Base-by-base conservation (phyloP, 1,140 invertebrate species). In the Bathynomus jamesi region DNA sequence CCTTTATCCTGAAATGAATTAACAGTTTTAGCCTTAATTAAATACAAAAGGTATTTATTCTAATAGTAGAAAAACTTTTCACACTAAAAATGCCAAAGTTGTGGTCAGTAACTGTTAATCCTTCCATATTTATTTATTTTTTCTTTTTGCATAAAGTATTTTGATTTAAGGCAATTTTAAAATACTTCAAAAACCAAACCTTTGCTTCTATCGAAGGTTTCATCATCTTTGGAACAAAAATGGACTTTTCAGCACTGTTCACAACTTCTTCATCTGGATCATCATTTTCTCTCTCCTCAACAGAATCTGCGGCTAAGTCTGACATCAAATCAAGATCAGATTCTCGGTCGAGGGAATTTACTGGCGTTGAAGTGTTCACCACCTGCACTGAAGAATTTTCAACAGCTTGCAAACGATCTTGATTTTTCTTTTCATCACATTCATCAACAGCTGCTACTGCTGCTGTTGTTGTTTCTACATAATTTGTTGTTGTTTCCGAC, bases 1-100 rank as follows among this genome's bases (percentile, higher is more conserved):
- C 63, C 70, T 21, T 68, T 65, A 27, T 74, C 73, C 70, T 73
- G 74, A 62, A 67, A 71, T 53, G 5, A 1, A 53, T 17, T 17
- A 53, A 53, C 1, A 53, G 21, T 53, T 2, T n/a, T n/a, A n/a
- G n/a, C n/a, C n/a, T n/a, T n/a, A n/a, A n/a, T n/a, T n/a, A n/a
- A n/a, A n/a, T n/a, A n/a, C n/a, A n/a, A n/a, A n/a, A n/a, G n/a
- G n/a, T n/a, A n/a, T n/a, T n/a, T n/a, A n/a, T n/a, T n/a, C n/a
- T n/a, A n/a, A n/a, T n/a, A n/a, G n/a, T n/a, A n/a, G n/a, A n/a
- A n/a, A n/a, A n/a, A n/a, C n/a, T n/a, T n/a, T n/a, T n/a, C n/a
- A n/a, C n/a, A n/a, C n/a, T n/a, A n/a, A n/a, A n/a, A n/a, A n/a
- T n/a, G n/a, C n/a, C n/a, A n/a, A n/a, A n/a, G n/a, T n/a, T n/a